These are phyloP conservation scores for Nephotettix cincticeps DNA, from an alignment of 1,140 invertebrate species.

Conservation along the genomic window DNA sequence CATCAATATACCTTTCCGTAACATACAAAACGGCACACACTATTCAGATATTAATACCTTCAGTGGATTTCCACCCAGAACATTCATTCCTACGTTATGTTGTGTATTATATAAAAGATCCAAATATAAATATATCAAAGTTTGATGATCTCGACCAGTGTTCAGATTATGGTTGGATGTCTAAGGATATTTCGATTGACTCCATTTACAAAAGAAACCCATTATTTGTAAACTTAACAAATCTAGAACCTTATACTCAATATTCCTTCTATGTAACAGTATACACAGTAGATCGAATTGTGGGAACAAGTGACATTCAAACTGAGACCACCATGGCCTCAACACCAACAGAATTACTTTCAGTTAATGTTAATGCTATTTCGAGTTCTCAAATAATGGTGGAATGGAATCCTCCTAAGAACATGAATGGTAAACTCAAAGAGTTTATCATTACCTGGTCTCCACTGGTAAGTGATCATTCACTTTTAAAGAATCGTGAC, in stretches of 20 bases:
- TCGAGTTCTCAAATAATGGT: conserved; percentile 64
- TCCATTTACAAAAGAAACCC: not conserved
- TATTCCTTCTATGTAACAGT: conserved; percentile 90
- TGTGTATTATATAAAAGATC: conserved; percentile 52
- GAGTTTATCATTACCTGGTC: conserved; percentile 73
- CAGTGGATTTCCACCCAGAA: not conserved
- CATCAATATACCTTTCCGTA: conserved; percentile 29
- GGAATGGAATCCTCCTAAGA: conserved; percentile 70
- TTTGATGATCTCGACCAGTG: conserved; percentile 79
- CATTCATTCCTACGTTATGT: conserved; percentile 26
- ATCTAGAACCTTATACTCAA: conserved; percentile 75
- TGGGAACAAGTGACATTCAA: conserved; percentile 71
- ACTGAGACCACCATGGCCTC: conserved; percentile 78
- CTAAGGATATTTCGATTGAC: conserved; percentile 44
- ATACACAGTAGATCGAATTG: conserved; percentile 65
- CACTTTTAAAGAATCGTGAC: conserved; percentile 32
- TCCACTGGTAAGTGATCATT: conserved; percentile 42
- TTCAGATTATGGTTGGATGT: conserved; percentile 62
- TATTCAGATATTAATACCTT: not conserved
- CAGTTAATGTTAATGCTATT: conserved; percentile 56
- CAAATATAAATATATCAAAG: conserved; percentile 69
- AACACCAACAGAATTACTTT: conserved; percentile 63
- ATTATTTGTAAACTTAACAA: conserved; percentile 31
- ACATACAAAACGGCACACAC: not conserved
- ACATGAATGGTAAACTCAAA: conserved; percentile 79